phyloP scores from a whole-genome alignment of 2,797 vertebrate genomes.

The Garrulus glandarius region DNA sequence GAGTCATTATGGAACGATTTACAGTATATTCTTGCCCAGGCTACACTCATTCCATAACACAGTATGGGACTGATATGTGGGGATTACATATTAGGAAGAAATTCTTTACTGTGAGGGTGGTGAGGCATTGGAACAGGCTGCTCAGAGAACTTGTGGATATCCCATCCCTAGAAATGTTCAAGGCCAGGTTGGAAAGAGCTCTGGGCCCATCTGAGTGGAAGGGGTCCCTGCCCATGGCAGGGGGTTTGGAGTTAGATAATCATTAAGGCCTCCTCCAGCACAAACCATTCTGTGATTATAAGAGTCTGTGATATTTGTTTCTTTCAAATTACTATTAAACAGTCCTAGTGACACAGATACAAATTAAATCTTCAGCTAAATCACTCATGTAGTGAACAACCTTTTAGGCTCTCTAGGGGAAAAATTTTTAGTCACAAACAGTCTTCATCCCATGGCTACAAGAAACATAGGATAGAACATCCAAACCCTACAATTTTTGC shows the following conservation, averaged over 20 bases:
- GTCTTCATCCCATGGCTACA: not conserved
- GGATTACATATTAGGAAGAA: not conserved
- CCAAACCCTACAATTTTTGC: not conserved
- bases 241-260: not conserved
- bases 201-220: not conserved
- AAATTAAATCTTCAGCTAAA: not conserved
- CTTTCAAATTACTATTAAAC: not conserved
- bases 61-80: not conserved
- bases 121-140: not conserved
- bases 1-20: constrained; percentile 6
- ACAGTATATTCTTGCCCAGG: not conserved
- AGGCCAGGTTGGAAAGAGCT: not conserved
- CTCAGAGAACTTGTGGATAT: not conserved
- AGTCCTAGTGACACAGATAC: not conserved
- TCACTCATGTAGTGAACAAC: not conserved
- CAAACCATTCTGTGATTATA: not conserved
- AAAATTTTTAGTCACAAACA: not conserved
- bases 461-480: not conserved
- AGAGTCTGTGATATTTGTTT: not conserved
- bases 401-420: not conserved
- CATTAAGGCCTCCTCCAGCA: not conserved
- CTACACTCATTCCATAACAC: not conserved
- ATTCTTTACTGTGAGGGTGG: not conserved
- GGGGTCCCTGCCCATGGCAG: not conserved
- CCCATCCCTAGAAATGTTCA: not conserved